phyloP scores from a whole-genome alignment of 2,888 invertebrate species.

The Bursaphelenchus okinawaensis region DNA sequence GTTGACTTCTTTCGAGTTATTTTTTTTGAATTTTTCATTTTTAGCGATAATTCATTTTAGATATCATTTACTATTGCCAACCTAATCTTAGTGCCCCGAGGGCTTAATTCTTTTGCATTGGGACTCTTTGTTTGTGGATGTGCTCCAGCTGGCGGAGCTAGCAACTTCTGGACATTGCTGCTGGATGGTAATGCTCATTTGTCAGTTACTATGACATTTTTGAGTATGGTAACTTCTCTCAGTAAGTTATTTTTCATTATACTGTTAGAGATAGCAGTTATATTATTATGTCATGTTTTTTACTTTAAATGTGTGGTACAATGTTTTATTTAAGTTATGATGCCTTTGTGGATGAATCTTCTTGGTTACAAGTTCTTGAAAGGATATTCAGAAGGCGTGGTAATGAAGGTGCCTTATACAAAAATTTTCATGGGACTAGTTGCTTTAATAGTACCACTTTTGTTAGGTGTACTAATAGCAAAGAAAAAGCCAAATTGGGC shows the following conservation, averaged over 20 bases:
- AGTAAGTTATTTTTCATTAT: constrained; percentile 63
- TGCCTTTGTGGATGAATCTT: constrained; percentile 63
- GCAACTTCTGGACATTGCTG: constrained; percentile 89
- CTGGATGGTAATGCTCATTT: constrained; percentile 85
- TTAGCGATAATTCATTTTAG: constrained; percentile 32
- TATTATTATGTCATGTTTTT: neutral
- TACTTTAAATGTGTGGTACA: neutral
- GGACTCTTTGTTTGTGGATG: constrained; percentile 57
- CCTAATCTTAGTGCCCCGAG: constrained; percentile 40
- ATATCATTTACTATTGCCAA: constrained; percentile 52
- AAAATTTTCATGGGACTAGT: constrained; percentile 60
- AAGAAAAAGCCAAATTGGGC: constrained; percentile 57
- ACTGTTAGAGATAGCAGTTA: neutral
- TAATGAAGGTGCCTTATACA: constrained; percentile 56
- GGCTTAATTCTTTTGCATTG: constrained; percentile 46
- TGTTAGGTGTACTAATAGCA: constrained; percentile 60
- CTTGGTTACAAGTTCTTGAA: constrained; percentile 58
- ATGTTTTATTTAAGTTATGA: constrained; percentile 59
- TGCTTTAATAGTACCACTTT: constrained; percentile 60
- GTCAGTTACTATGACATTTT: constrained; percentile 87
- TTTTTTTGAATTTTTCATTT: neutral
- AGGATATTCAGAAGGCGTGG: constrained; percentile 29
- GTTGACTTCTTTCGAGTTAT: constrained; percentile 2
- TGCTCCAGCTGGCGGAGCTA: constrained; percentile 73
- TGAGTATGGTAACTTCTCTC: constrained; percentile 80